Percentiles rank a stretch among this genome's conserved stretches.
These are phyloP conservation scores for Dissostichus mawsoni DNA, from an alignment of 2,113 vertebrate species.

Conservation along the genomic window DNA sequence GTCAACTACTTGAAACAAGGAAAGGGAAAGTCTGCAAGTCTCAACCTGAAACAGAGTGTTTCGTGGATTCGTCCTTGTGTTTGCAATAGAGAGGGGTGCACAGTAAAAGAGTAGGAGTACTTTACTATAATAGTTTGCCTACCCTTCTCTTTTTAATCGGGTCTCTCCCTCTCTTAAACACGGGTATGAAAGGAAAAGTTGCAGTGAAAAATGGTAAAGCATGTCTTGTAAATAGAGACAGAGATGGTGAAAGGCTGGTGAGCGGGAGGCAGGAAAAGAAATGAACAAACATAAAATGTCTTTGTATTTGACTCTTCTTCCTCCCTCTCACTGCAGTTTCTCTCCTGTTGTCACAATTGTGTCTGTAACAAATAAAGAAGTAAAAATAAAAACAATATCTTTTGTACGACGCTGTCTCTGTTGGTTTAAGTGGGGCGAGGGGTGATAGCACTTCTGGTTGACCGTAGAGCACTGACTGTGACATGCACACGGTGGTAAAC, in stretches of 20 bases:
- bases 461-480: constrained; percentile 16
- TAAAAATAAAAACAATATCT: constrained; percentile 77
- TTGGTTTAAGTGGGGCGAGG: constrained; percentile 55
- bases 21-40: constrained; percentile 62
- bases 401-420: constrained; percentile 72
- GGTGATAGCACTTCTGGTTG: neutral
- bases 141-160: constrained; percentile 54
- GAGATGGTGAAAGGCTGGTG: constrained; percentile 67
- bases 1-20: constrained; percentile 76
- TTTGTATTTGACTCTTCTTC: constrained; percentile 62
- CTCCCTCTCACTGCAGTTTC: constrained; percentile 63
- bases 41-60: constrained; percentile 51
- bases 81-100: constrained; percentile 22
- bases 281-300: constrained; percentile 62
- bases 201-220: constrained; percentile 51
- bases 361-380: constrained; percentile 79
- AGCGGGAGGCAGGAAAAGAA: constrained; percentile 48
- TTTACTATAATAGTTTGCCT: constrained; percentile 77
- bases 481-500: constrained; percentile 10
- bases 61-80: constrained; percentile 46
- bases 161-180: constrained; percentile 28
- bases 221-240: constrained; percentile 54
- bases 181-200: constrained; percentile 51
- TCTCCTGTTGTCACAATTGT: constrained; percentile 67
- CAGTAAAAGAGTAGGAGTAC: constrained; percentile 52